Evolutionary conservation across 2,113 vertebrate genomes (phyloP).

Genomic region (Amphiprion ocellaris): DNA sequence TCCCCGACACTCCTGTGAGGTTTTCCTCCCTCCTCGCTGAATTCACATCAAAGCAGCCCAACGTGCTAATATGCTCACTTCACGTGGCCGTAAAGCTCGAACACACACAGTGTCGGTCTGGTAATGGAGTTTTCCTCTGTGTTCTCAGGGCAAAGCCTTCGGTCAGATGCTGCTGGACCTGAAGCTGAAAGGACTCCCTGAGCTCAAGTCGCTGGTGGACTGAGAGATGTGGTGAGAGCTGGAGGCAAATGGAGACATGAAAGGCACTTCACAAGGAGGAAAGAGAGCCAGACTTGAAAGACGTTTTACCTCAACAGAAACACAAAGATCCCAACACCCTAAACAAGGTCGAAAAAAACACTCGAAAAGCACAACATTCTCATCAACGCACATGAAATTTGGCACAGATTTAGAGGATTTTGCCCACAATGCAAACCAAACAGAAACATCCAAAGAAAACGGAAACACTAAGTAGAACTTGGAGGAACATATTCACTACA

Average conservation of each 20-base stretch:
- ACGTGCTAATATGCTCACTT: slow-evolving; percentile 7
- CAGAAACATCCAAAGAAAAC: no score
- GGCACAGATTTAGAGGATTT: neutral
- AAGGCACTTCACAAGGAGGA: neutral
- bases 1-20: slow-evolving; percentile 28
- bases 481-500: no score
- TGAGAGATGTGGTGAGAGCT: slow-evolving; percentile 35
- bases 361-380: neutral
- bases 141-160: slow-evolving; percentile 88
- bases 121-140: neutral
- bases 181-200: slow-evolving; percentile 87
- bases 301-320: slow-evolving; percentile 17
- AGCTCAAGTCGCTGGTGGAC: slow-evolving; percentile 89
- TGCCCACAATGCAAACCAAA: no score
- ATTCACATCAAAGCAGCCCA: slow-evolving; percentile 49
- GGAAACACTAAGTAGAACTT: no score
- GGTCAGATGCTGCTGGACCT: slow-evolving; percentile 93
- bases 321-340: neutral
- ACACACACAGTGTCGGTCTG: neutral
- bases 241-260: neutral
- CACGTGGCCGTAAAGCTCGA: neutral
- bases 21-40: slow-evolving; percentile 34
- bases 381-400: neutral
- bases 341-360: neutral
- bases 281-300: neutral